phyloP scores from a whole-genome alignment of 64 coral and sea anemone genomes.

The Exaiptasia diaphana region DNA sequence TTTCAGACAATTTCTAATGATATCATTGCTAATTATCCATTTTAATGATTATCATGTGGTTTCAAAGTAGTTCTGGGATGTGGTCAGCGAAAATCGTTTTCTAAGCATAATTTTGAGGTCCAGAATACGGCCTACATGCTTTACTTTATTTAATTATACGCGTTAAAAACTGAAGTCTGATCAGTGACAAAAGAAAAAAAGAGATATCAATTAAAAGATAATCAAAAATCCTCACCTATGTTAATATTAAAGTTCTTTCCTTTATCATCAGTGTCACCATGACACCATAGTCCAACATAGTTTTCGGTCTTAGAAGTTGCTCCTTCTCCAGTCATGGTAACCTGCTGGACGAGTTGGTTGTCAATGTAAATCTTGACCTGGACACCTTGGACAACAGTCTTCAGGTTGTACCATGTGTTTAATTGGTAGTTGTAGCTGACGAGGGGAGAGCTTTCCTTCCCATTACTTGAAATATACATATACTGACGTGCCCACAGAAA shows the following conservation, averaged over 20 bases:
- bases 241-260: neutral
- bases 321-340: neutral
- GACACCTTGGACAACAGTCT: neutral
- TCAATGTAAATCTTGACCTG: neutral
- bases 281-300: neutral
- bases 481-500: neutral
- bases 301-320: neutral
- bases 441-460: neutral
- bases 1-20: too few relatives aligned
- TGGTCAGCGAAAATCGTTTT: too few relatives aligned
- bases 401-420: neutral
- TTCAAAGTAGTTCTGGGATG: too few relatives aligned
- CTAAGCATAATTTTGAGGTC: too few relatives aligned
- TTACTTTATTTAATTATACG: too few relatives aligned
- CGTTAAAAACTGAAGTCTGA: too few relatives aligned
- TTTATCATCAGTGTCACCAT: neutral
- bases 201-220: too few relatives aligned
- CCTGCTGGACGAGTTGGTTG: neutral
- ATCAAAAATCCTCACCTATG: too few relatives aligned
- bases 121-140: too few relatives aligned
- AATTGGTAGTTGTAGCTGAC: neutral
- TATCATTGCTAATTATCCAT: too few relatives aligned
- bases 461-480: neutral
- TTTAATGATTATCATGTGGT: too few relatives aligned
- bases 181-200: too few relatives aligned